Base-by-base conservation (phyloP, 2,888 invertebrate species). In the Phrixothrix hirtus region DNA sequence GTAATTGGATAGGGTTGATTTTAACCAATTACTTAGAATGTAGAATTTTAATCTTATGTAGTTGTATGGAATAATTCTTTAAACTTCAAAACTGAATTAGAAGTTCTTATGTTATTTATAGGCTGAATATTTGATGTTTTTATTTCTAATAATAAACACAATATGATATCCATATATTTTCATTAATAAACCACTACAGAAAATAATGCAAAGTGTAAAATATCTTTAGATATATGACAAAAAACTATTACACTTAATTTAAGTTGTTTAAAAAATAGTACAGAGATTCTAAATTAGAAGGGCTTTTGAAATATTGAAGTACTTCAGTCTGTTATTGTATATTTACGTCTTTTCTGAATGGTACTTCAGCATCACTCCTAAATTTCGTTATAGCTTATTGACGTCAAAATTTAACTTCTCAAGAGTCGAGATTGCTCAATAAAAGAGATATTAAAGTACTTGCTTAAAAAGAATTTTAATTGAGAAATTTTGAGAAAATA, bases 11-110 rank as follows among this genome's bases (percentile, higher is more conserved):
- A 41, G 27, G 13, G 7, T 17, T 4, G 31, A 9, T 6, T 30
- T 41, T 41, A 41, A 41, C 30, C 41, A 41, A 41, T 41, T 30
- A 41, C 7, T 21, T 3, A 3, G 21, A 21, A 5, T 21, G 21
- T 21, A 5, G 3, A 21, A 21, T 21, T 21, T 21, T 21, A 21
- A 21, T 21, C 21, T 7, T 7, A 5, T 21, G 21, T 21, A 3
- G 7, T 21, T n/a, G n/a, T n/a, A n/a, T n/a, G n/a, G n/a, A n/a
- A n/a, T n/a, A n/a, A n/a, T n/a, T n/a, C n/a, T n/a, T n/a, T n/a
- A n/a, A n/a, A n/a, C n/a, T n/a, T n/a, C n/a, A n/a, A n/a, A n/a
- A n/a, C n/a, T n/a, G n/a, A n/a, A n/a, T n/a, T n/a, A n/a, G n/a
- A n/a, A n/a, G n/a, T n/a, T n/a, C n/a, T n/a, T n/a, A n/a, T n/a